A percentile compares a stretch with the other conserved stretches of the same genome.
Evolutionary conservation across 1,140 invertebrate genomes (phyloP).

Genomic region (Trichonephila clavata): DNA sequence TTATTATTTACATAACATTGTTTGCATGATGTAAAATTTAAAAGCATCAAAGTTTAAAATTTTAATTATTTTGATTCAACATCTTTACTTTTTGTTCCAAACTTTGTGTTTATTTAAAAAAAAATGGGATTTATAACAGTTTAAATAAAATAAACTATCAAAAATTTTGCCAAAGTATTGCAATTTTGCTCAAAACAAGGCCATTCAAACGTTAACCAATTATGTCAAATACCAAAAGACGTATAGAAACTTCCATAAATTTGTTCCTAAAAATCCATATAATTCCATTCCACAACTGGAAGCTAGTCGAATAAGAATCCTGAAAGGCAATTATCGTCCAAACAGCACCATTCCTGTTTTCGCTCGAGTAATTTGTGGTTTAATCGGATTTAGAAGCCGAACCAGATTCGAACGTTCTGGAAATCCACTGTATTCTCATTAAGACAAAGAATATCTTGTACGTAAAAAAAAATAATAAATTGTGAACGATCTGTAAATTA

Average conservation of each 20-base stretch:
- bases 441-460: neutral
- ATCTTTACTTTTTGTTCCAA: too few species aligned
- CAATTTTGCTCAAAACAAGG: neutral
- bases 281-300: neutral
- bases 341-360: neutral
- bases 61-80: too few species aligned
- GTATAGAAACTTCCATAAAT: neutral
- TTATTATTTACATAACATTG: too few species aligned
- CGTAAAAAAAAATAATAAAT: neutral
- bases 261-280: neutral
- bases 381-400: conserved; percentile 35
- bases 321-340: neutral
- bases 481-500: conserved; percentile 41
- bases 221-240: neutral
- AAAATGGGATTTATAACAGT: too few species aligned
- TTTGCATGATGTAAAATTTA: too few species aligned
- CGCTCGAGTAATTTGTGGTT: neutral
- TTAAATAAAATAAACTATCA: too few species aligned
- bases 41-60: too few species aligned
- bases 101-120: too few species aligned
- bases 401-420: neutral
- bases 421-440: neutral
- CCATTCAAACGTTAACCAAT: too few species aligned
- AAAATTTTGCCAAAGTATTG: too few species aligned
- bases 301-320: neutral